Evolutionary conservation across 2,113 vertebrate species (phyloP), one percentile per base, ranked within the genome.

Genomic region (Dipodomys ordii): DNA sequence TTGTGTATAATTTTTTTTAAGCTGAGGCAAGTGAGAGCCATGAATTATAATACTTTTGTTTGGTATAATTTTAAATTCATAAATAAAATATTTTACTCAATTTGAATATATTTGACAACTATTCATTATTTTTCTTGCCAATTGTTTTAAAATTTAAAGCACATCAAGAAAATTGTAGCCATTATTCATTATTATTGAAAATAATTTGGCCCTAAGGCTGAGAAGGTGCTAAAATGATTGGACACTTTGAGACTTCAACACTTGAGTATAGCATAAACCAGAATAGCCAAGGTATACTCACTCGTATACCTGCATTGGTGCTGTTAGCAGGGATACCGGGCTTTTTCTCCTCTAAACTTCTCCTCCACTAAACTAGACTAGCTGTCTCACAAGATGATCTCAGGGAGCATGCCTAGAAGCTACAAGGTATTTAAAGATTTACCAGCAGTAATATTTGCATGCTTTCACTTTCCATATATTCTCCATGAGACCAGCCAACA

Each of bases 111-210:
- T 68, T 65, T 65, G 77, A 65, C 8, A 91, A n/a, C 44, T 82
- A 65, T 83, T 96, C 25, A 74, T 87, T 86, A 85, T 79, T 92
- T 96, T 77, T 62, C 68, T 86, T 94, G 20, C 9, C 65, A 90
- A 53, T 22, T 90, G 2, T 73, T 91, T 91, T 87, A 27, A 87
- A 91, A 89, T 11, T 57, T 57, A 15, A 57, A 57, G 15, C 53
- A 57, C 3, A 30, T 74, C 28, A 73, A 57, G 53, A 57, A 57
- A 57, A 57, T 57, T 11, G 62, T 62, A 89, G 71, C 60, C 87
- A 67, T 74, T 53, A 78, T 83, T 76, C 19, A 53, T 62, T 87
- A 62, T 68, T 72, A 64, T 53, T 86, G 6, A 86, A 92, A 79
- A 76, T 90, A 65, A 81, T 68, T 73, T 91, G 81, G 19, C 23